Evolutionary conservation across 2,797 vertebrate genomes (phyloP), one percentile per base, ranked within the genome.

Genomic region (Dermochelys coriacea): DNA sequence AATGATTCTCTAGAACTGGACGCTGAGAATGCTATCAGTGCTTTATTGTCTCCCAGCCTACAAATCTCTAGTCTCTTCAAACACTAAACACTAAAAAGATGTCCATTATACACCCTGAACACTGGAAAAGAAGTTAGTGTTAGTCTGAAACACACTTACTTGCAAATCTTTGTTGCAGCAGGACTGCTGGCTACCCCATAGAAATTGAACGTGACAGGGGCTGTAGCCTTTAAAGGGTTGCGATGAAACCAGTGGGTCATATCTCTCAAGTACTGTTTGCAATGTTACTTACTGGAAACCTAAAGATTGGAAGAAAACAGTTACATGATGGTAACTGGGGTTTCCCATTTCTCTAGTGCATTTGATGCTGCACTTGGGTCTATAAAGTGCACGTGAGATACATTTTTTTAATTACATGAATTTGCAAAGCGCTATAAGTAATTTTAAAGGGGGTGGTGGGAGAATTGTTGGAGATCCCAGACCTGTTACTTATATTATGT

Each of bases 211-310:
- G 99, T 98, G 59, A 99, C 99, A 0, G 99, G 99, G 64, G 99
- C 99, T 21, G 99, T 99, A 37, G 99, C 99, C 98, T 99, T 99
- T 89, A 99, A 95, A 10, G 99, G 99, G 98, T 99, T 99, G 97
- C 99, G 99, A 95, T 99, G 99, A 98, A 99, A 99, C 99, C 99
- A 99, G 85, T 99, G 99, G 11, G 99, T 99, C 99, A 99, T 99
- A 31, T 98, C 79, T 81, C 79, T 54, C 74, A 85, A 90, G 47
- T 90, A n/a, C 89, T 90, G 86, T 90, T 94, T 85, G 37, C 9
- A 83, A 12, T 2, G 89, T 6, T 85, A 68, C 25, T 52, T 82
- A 64, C 0, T 0, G 16, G 80, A 92, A 93, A 54, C 5, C 95
- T 96, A 50, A 94, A 85, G 8, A 12, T 18, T 14, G 81, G 82